These are phyloP conservation scores for Calycopis cecrops DNA, from an alignment of 1,140 invertebrate species.

Conservation along the genomic window DNA sequence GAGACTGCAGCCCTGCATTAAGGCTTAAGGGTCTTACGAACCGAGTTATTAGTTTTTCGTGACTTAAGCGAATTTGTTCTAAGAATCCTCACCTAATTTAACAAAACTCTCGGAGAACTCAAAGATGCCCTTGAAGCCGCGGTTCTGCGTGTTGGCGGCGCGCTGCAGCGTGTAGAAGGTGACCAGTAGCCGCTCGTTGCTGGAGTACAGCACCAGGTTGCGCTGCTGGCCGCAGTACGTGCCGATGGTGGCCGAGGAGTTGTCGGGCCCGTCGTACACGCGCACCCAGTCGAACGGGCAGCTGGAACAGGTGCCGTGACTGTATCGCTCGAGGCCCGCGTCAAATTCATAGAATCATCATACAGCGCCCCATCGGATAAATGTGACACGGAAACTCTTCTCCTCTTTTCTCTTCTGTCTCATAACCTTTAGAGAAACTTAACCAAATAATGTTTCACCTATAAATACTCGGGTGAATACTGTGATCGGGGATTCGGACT, in stretches of 20 bases:
- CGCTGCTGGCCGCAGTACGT: constrained; percentile 98
- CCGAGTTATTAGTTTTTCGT: too few species aligned
- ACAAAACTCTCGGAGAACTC: constrained; percentile 98
- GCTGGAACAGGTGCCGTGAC: constrained; percentile 79
- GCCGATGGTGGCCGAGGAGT: constrained; percentile 91
- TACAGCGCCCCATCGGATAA: too few species aligned
- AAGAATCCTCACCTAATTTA: constrained; percentile 86
- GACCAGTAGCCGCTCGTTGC: constrained; percentile 90
- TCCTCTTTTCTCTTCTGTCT: too few species aligned
- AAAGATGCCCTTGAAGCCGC: constrained; percentile 96
- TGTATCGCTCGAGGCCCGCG: too few species aligned
- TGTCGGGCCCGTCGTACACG: constrained; percentile 95
- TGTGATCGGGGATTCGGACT: too few species aligned
- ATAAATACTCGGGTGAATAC: too few species aligned
- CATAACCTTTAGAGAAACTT: too few species aligned
- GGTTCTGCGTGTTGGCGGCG: constrained; percentile 93
- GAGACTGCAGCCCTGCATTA: too few species aligned
- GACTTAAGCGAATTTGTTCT: neutral
- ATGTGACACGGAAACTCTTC: too few species aligned
- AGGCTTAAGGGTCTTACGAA: too few species aligned
- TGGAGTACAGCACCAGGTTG: constrained; percentile 96
- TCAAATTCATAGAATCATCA: too few species aligned
- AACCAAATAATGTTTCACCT: too few species aligned
- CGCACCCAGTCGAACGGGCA: constrained; percentile 99
- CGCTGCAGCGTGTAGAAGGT: constrained; percentile 92